Evolutionary conservation across 1,140 invertebrate species (phyloP), one percentile per base, ranked within the genome.

Genomic region (Tyrophagus putrescentiae): DNA sequence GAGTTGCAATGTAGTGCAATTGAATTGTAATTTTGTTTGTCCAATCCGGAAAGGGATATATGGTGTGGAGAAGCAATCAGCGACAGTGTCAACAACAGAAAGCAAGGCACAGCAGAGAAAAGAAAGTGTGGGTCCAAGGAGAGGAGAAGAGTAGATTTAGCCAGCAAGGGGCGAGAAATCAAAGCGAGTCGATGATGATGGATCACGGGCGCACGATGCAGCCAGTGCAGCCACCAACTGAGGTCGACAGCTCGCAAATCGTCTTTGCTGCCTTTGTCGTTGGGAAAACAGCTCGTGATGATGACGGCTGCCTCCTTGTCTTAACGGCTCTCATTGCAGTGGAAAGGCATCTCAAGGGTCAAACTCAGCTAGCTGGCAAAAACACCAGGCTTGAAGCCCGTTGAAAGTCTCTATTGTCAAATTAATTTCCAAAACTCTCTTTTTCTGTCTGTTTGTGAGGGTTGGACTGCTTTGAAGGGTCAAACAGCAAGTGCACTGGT

Each of bases 321-420:
- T 48, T 18, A 48, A 48, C 7, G 7, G 18, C 45, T 7, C 45
- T 6, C 45, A 48, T n/a, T n/a, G n/a, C n/a, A n/a, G n/a, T n/a
- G n/a, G n/a, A n/a, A n/a, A n/a, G n/a, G n/a, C n/a, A 48, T 48
- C 45, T 48, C 45, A 48, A 48, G 45, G 45, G 45, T 48, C 45
- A 48, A 48, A 21, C 13, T 48, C 45, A 48, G 31, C 7, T 7
- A n/a, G n/a, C n/a, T n/a, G n/a, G n/a, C n/a, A n/a, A n/a, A n/a
- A n/a, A n/a, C 36, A 39, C 36, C 13, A 39, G 36, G 36, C 36
- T n/a, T n/a, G n/a, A n/a, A 39, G 36, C 36, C 36, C 21, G 13
- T 39, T 39, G 36, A 13, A 48, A 48, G 31, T 48, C 23, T 21
- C n/a, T 48, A 25, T 48, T 48, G 45, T 18, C 7, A 48, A 48